Conservation (phyloP, 2,797 vertebrate species). For the Semotilus atromaculatus region DNA sequence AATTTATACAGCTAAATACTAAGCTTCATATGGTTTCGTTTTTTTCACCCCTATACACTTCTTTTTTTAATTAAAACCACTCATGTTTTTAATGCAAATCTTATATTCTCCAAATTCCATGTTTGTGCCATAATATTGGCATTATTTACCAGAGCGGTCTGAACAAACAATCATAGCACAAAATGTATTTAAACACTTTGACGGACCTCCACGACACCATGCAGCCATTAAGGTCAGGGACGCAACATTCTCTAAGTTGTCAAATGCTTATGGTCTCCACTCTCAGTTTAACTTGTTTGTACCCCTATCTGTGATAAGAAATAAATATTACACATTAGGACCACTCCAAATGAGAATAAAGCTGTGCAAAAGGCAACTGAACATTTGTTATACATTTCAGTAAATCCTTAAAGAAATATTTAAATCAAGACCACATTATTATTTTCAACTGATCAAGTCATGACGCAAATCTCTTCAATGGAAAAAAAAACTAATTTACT, state of each 20-base stretch:
- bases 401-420: not conserved
- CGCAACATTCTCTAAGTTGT: slow-evolving; percentile 4
- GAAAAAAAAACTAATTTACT: not conserved
- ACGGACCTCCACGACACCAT: not conserved
- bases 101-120: not conserved
- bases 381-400: not conserved
- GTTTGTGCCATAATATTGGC: not conserved
- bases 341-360: not conserved
- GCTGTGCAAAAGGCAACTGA: not conserved
- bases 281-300: not conserved
- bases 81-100: not conserved
- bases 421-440: not conserved
- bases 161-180: not conserved
- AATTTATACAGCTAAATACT: not conserved
- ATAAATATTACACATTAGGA: slow-evolving; percentile 9
- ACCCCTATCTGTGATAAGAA: not conserved
- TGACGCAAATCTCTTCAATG: slow-evolving; percentile 15
- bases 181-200: not conserved
- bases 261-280: not conserved
- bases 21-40: too few species aligned
- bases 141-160: not conserved
- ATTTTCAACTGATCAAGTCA: not conserved
- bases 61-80: not conserved
- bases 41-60: not conserved
- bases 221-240: not conserved